phyloP scores from a whole-genome alignment of 2,797 vertebrate species.

The Cyprinodon diabolis region DNA sequence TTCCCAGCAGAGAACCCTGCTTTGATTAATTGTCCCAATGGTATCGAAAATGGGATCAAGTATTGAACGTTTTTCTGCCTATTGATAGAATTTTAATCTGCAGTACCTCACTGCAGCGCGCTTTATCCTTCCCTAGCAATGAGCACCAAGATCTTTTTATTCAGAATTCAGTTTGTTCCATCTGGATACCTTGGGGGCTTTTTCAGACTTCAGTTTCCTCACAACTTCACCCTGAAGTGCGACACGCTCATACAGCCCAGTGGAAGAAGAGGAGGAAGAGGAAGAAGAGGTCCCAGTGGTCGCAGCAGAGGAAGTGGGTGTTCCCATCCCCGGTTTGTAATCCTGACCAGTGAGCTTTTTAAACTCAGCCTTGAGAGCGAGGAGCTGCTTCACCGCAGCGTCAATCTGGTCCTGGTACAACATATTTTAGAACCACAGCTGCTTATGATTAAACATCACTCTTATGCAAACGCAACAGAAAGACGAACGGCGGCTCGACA shows the following conservation, averaged over 20 bases:
- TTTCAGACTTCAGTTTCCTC: constrained; percentile 83
- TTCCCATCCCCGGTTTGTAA: constrained; percentile 84
- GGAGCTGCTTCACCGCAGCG: constrained; percentile 85
- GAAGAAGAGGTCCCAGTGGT: constrained; percentile 22
- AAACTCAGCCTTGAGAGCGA: constrained; percentile 87
- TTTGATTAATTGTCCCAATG: too few relatives aligned
- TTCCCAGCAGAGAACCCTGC: too few relatives aligned
- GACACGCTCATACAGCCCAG: constrained; percentile 73
- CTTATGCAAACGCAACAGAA: constrained; percentile 29
- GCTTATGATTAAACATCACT: constrained; percentile 6
- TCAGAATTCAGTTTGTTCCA: not conserved
- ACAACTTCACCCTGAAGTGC: constrained; percentile 83
- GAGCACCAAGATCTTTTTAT: not conserved
- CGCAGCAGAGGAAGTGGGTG: constrained; percentile 37
- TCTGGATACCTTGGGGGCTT: constrained; percentile 82
- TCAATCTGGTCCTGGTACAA: constrained; percentile 83
- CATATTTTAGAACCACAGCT: constrained; percentile 27
- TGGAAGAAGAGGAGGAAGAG: constrained; percentile 35
- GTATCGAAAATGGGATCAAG: too few relatives aligned
- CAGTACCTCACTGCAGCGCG: too few relatives aligned
- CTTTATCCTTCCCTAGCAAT: not conserved
- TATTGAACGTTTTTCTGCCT: too few relatives aligned
- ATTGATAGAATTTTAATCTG: too few relatives aligned
- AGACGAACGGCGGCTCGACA: not conserved
- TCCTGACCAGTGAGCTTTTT: constrained; percentile 87